Evolutionary conservation across 2,113 vertebrate genomes (phyloP).

Genomic region (Silurus meridionalis): DNA sequence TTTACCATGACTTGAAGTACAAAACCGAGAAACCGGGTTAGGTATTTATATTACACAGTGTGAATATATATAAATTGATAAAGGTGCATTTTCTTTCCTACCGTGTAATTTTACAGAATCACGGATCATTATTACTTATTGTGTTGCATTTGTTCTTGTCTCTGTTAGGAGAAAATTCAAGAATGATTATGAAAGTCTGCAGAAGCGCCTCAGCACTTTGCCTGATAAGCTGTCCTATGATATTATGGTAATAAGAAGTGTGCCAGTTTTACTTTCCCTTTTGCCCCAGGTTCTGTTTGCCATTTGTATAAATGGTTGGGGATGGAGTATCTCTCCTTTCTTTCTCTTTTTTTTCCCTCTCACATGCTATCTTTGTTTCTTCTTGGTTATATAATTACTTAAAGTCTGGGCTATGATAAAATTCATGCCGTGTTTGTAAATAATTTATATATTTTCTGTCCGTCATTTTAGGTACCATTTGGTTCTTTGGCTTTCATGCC

Average conservation of each 20-base stretch:
- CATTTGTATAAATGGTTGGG: too few relatives aligned
- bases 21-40: background rate
- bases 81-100: background rate
- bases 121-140: background rate
- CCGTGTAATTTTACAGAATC: background rate
- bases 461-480: conserved; percentile 85
- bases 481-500: conserved; percentile 97
- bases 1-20: background rate
- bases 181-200: conserved; percentile 85
- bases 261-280: background rate
- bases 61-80: background rate
- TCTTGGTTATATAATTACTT: background rate
- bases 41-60: background rate
- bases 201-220: conserved; percentile 83
- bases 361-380: background rate
- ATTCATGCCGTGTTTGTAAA: background rate
- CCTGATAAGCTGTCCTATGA: conserved; percentile 91
- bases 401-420: background rate
- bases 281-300: background rate
- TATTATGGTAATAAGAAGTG: conserved; percentile 80
- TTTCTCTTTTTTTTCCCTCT: background rate
- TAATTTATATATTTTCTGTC: background rate
- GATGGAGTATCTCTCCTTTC: background rate
- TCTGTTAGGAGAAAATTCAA: conserved; percentile 87
- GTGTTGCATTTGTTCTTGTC: conserved; percentile 16